These are phyloP conservation scores for Epinotia demarniana DNA, from an alignment of 2,888 invertebrate species.

Conservation along the genomic window DNA sequence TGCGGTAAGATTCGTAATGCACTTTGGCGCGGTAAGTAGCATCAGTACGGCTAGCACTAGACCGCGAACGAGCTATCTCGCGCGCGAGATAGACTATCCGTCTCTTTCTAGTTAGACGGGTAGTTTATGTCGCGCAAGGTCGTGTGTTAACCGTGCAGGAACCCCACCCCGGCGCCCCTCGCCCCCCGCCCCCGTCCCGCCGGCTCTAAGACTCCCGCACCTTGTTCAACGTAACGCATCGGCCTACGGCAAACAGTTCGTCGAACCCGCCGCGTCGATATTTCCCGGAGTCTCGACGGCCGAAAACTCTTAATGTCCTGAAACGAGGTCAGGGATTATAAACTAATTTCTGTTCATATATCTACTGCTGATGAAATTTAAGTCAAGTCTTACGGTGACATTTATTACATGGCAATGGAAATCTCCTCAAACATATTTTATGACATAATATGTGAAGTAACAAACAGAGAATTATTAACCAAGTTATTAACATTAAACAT, in stretches of 20 bases:
- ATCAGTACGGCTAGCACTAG: not conserved
- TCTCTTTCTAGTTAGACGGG: too few relatives aligned
- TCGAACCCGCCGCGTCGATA: conserved; percentile 42
- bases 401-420: conserved; percentile 11
- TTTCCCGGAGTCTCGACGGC: conserved; percentile 37
- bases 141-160: not conserved
- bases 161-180: not conserved
- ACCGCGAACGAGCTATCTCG: too few relatives aligned
- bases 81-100: too few relatives aligned
- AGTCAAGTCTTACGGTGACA: conserved; percentile 5
- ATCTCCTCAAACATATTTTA: not conserved
- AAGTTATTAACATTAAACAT: too few relatives aligned
- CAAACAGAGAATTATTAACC: too few relatives aligned
- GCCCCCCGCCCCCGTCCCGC: conserved; percentile 21
- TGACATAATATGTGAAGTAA: too few relatives aligned
- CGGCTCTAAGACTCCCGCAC: conserved; percentile 28
- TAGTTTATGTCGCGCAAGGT: too few relatives aligned
- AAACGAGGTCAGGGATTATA: conserved; percentile 42
- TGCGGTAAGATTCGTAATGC: not conserved
- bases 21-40: not conserved
- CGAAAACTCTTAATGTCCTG: conserved; percentile 37
- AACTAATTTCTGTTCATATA: conserved; percentile 26
- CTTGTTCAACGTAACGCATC: conserved; percentile 19
- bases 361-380: conserved; percentile 4
- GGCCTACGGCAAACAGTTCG: conserved; percentile 39